Percentiles rank a stretch among this genome's conserved stretches.
phyloP scores from a whole-genome alignment of 2,113 vertebrate species.

The Muntiacus reevesi region DNA sequence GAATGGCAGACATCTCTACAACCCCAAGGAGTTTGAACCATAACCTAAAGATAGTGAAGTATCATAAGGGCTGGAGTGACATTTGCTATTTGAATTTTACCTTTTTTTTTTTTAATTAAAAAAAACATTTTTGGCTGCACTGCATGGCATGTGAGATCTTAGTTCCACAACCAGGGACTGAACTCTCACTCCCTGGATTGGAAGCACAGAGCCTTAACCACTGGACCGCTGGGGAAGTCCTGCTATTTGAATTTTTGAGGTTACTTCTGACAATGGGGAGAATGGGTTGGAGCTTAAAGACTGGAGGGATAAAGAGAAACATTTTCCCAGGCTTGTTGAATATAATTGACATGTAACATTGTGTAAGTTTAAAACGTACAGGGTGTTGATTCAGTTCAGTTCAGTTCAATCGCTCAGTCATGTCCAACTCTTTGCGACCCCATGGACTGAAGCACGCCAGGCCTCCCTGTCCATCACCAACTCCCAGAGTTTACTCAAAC shows the following conservation, averaged over 20 bases:
- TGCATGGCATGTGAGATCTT: accelerated
- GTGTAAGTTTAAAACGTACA: background rate
- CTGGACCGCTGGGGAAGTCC: background rate
- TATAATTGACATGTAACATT: background rate
- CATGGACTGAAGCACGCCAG: accelerated
- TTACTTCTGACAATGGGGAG: background rate
- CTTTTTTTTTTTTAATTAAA: background rate
- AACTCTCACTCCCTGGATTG: background rate
- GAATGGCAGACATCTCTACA: background rate
- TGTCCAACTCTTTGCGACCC: background rate
- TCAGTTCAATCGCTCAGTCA: background rate
- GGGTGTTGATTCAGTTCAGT: background rate
- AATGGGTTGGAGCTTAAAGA: background rate
- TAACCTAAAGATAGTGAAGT: background rate
- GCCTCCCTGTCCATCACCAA: background rate
- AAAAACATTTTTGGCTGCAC: background rate
- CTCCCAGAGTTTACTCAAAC: background rate
- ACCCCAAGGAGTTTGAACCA: background rate
- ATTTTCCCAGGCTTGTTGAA: background rate
- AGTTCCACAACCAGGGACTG: background rate
- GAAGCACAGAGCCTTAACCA: background rate
- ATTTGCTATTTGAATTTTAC: background rate
- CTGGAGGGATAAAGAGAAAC: background rate
- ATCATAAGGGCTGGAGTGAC: background rate
- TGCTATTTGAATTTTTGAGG: background rate